Percentiles rank a stretch among this genome's conserved stretches.
Conservation (phyloP, 2,888 invertebrate genomes). For the Apotomis betuletana region DNA sequence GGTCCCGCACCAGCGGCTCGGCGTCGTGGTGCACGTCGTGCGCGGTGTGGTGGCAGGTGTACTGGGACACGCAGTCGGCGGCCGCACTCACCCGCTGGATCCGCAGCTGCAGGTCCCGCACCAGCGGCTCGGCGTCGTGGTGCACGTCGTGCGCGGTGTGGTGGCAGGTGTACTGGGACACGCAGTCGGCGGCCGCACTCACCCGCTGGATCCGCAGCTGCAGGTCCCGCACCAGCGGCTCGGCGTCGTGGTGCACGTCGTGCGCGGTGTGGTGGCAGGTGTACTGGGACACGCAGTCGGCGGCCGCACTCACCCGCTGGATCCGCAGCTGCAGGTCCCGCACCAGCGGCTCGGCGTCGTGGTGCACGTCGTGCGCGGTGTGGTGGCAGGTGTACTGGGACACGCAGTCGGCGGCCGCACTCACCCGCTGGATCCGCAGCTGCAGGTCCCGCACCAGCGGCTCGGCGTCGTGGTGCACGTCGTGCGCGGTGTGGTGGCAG, state of each 20-base stretch:
- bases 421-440: not conserved
- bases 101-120: slow-evolving; percentile 95
- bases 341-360: too few species aligned
- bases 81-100: slow-evolving; percentile 91
- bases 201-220: slow-evolving; percentile 98
- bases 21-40: slow-evolving; percentile 98
- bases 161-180: slow-evolving; percentile 94
- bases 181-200: slow-evolving; percentile 86
- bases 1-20: slow-evolving; percentile 94
- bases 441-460: not conserved
- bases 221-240: slow-evolving; percentile 95
- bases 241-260: slow-evolving; percentile 97
- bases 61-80: slow-evolving; percentile 95
- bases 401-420: not conserved
- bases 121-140: slow-evolving; percentile 96
- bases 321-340: not conserved
- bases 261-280: slow-evolving; percentile 76
- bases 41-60: slow-evolving; percentile 95
- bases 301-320: slow-evolving; percentile 1
- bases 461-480: too few species aligned
- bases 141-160: slow-evolving; percentile 95
- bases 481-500: not conserved
- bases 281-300: not conserved
- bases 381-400: not conserved
- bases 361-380: not conserved